Base-by-base conservation (phyloP, 2,888 invertebrate genomes). In the Pantelozetes paolii region DNA sequence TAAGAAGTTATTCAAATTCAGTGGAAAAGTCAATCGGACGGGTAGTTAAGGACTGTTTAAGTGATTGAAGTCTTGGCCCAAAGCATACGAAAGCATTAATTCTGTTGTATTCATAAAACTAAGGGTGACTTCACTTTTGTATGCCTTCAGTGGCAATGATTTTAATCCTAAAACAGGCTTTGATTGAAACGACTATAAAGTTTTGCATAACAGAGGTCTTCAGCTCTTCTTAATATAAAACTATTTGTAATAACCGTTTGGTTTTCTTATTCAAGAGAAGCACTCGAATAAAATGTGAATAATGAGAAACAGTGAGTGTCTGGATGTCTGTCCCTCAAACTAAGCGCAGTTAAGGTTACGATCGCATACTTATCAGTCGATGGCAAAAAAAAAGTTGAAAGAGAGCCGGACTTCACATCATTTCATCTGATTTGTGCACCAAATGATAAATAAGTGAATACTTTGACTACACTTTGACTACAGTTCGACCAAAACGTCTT, bases 131-230 rank as follows among this genome's bases (percentile, higher is more conserved):
- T 15, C 15, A 15, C 5, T 15, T 48, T 48, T 15, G 36, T 48
- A 48, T n/a, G 48, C 18, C 48, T 48, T 48, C 48, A 9, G 48
- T 48, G 15, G 18, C 48, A 48, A 6, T 48, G 48, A 48, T 48
- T 48, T 42, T 48, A 48, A 48, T 48, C 48, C 48, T 15, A 9
- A 48, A 48, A 48, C 48, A 48, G 48, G 48, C 48, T 48, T 48
- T 48, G 15, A 20, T 36, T 36, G 36, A 36, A 15, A 48, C 5
- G 48, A 20, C 48, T 48, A 48, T 48, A 48, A 48, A 48, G 48
- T 48, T 48, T 48, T 48, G 48, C 48, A 48, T 48, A 48, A 48
- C 48, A 48, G 48, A 48, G 3, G 3, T 48, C 15, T 48, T 11
- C 42, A 42, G 15, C 42, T 11, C 42, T 42, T 42, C 15, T 15